Conservation (phyloP, 1,140 invertebrate genomes). For the Temnothorax nylanderi region DNA sequence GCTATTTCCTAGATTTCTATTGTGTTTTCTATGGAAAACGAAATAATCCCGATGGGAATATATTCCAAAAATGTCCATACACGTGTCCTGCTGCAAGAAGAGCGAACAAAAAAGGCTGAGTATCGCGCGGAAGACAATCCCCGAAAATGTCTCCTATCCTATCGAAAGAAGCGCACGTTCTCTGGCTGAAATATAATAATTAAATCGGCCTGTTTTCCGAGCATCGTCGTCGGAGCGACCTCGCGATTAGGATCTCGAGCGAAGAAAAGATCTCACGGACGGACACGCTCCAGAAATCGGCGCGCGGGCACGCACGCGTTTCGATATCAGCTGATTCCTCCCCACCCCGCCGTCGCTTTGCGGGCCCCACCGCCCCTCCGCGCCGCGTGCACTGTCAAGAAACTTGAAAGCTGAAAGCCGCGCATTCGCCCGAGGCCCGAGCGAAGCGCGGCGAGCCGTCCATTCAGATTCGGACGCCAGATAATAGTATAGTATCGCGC, state of each 20-base stretch:
- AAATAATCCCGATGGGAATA: no score
- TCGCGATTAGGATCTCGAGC: no score
- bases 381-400: neutral
- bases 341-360: neutral
- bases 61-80: no score
- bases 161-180: neutral
- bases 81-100: no score
- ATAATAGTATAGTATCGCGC: slow-evolving; percentile 66
- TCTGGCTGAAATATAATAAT: neutral
- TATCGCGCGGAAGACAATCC: no score
- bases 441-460: neutral
- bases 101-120: no score
- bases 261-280: neutral
- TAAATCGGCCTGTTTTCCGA: neutral
- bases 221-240: neutral
- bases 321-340: slow-evolving; percentile 70
- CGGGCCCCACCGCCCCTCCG: neutral
- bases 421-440: neutral
- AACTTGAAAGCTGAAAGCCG: no score
- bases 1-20: no score
- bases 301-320: neutral
- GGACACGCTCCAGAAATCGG: slow-evolving; percentile 24
- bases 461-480: slow-evolving; percentile 41
- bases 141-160: no score
- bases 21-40: no score